A percentile compares a stretch with the other conserved stretches of the same genome.
Conservation (phyloP, 1,140 invertebrate species). For the Bombus polaris region DNA sequence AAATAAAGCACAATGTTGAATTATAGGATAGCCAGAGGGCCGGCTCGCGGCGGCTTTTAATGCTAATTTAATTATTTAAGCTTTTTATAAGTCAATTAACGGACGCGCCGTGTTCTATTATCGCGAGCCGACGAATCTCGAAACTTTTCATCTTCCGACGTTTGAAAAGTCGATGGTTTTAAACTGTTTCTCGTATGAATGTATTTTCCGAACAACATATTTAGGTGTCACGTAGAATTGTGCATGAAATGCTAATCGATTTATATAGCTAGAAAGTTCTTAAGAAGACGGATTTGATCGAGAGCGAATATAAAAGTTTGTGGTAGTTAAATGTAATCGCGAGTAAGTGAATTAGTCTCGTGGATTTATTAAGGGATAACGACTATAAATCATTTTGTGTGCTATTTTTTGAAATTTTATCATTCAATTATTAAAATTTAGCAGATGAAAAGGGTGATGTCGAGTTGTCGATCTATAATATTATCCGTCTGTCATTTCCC, state of each 20-base stretch:
- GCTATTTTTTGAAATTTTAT: neutral
- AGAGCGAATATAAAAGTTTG: neutral
- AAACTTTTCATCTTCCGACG: slow-evolving; percentile 51
- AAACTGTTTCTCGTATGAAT: neutral
- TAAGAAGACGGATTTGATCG: neutral
- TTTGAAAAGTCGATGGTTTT: neutral
- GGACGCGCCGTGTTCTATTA: slow-evolving; percentile 48
- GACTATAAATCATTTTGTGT: too few relatives aligned
- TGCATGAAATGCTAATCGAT: neutral
- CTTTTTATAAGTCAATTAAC: slow-evolving; percentile 73
- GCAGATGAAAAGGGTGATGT: too few relatives aligned
- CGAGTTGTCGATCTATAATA: too few relatives aligned
- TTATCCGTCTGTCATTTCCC: too few relatives aligned
- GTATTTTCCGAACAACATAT: neutral
- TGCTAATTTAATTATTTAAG: slow-evolving; percentile 73
- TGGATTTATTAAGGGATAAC: too few relatives aligned
- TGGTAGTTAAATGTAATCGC: neutral
- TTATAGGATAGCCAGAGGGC: slow-evolving; percentile 62
- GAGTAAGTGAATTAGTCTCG: neutral
- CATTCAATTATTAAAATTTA: neutral
- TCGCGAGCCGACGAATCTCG: slow-evolving; percentile 11
- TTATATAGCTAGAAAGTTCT: neutral
- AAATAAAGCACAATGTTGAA: slow-evolving; percentile 69
- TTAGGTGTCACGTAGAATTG: neutral
- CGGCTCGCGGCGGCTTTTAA: slow-evolving; percentile 63